Base-by-base conservation (phyloP, 2,888 invertebrate genomes). In the Nemoura dubitans region DNA sequence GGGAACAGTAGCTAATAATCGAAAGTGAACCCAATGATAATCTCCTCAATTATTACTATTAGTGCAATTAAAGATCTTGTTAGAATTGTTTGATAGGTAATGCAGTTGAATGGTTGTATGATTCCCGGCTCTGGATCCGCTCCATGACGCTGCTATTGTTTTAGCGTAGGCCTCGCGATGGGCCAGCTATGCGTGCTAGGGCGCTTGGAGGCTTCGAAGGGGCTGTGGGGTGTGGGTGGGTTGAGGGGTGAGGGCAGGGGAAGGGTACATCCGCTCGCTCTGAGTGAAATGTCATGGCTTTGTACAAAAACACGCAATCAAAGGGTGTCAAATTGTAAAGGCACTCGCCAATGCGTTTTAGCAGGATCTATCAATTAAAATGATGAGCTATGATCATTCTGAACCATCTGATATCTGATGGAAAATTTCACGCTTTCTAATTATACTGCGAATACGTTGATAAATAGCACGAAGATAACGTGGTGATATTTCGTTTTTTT, bases 291-390 rank as follows among this genome's bases (percentile, higher is more conserved):
- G 78, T 78, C 78, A 78, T 21, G 78, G 21, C 0, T 21, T 26
- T 27, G 27, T 78, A 78, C 21, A n/a, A 26, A 28, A 27, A 28
- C 78, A 78, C 78, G 78, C 78, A 78, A 78, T 78, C 78, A 78
- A 78, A 78, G 28, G 78, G 78, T 78, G 78, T 78, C 78, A 78
- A 28, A 78, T 78, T 27, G 25, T 78, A 78, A 78, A 26, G 78
- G 78, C 26, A 26, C 25, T 78, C 78, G 78, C 2, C 2, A 78
- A 78, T 78, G 28, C 27, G 78, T 10, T n/a, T 27, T 78, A 78
- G 2, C 28, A 78, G 26, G 78, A 78, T 28, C 78, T 27, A 78
- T 26, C 27, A 26, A 59, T 78, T 27, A 28, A 78, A 78, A 78
- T n/a, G 26, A 28, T 78, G 78, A 59, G 59, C 59, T 59, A 59